Evolutionary conservation across 2,888 invertebrate species (phyloP), one percentile per base, ranked within the genome.

Genomic region (Pomacea canaliculata): DNA sequence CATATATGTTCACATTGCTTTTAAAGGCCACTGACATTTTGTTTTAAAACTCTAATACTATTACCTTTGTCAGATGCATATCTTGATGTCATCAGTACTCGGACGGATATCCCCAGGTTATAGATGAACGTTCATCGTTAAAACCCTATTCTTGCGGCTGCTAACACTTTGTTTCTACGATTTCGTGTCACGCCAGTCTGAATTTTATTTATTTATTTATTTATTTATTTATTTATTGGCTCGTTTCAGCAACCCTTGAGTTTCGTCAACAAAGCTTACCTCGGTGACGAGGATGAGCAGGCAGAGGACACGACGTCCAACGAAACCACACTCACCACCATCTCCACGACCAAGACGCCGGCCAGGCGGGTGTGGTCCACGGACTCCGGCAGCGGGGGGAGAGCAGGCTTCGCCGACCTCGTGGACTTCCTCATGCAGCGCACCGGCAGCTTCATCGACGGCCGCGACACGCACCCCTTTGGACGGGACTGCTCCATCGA

Each of bases 341-440:
- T n/a, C n/a, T n/a, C 65, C 65, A 49, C 49, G 27, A n/a, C 23
- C 72, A 27, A 13, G 19, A 51, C 72, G 56, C 8, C 66, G n/a
- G 49, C 48, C 63, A 7, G 46, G 46, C 37, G 49, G 19, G 13
- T 60, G 13, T 27, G 18, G 18, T 18, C 23, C 37, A 18, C 66
- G 5, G 16, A 8, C 27, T 18, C 66, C 37, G 37, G 37, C 23
- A 67, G 37, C 66, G 65, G 23, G 23, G 65, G 63, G 63, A 10
- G 48, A 23, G 18, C 48, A 5, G 74, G 69, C 23, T 69, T 74
- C 59, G 68, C 74, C 5, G 74, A 74, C 74, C 18, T 74, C 48
- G 74, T 74, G 68, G 74, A 63, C 27, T 60, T 73, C n/a, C 68
- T 74, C 16, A 74, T 74, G 49, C 68, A 74, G 68, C 68, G 74